phyloP scores from a whole-genome alignment of 2,113 vertebrate genomes.

The Prionailurus bengalensis region DNA sequence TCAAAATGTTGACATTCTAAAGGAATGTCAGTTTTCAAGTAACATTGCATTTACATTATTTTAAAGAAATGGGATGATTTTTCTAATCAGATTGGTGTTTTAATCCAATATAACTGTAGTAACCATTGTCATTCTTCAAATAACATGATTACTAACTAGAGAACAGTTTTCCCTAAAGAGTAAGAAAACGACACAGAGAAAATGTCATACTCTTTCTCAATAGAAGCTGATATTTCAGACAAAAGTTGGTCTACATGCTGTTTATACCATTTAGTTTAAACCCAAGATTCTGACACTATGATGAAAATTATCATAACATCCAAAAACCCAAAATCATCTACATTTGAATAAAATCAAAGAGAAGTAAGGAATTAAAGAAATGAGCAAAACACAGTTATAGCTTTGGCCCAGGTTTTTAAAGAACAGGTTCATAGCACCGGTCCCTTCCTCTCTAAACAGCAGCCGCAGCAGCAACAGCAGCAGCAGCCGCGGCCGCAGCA shows the following conservation, averaged over 20 bases:
- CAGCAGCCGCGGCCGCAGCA: not conserved
- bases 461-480: not conserved
- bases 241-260: not conserved
- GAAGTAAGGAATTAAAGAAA: not conserved
- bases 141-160: not conserved
- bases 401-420: not conserved
- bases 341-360: slow-evolving; percentile 57
- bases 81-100: not conserved
- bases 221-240: not conserved
- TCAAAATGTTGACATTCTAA: slow-evolving; percentile 28
- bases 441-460: not conserved
- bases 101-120: not conserved
- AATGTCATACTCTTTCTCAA: not conserved
- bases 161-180: not conserved
- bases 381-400: not conserved
- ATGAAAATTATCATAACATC: slow-evolving; percentile 2
- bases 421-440: not conserved
- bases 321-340: slow-evolving; percentile 22
- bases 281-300: slow-evolving; percentile 22
- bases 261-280: slow-evolving; percentile 37
- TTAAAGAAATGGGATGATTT: not conserved
- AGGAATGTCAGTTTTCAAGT: not conserved
- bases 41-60: not conserved
- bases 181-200: not conserved
- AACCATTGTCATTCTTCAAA: not conserved